Conservation (phyloP, 2,888 invertebrate genomes). For the Bimastos eiseni region DNA sequence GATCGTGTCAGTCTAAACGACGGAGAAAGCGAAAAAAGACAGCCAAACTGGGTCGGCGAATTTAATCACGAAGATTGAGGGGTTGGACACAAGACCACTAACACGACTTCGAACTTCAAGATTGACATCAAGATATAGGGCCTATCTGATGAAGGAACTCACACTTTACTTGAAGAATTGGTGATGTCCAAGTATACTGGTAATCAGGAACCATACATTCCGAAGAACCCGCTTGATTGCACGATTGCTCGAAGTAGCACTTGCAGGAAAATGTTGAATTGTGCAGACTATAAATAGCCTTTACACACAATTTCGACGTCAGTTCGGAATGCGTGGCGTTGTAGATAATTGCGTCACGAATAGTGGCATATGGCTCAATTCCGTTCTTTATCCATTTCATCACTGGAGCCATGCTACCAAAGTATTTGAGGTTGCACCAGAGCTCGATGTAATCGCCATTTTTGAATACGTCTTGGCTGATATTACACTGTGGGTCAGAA, state of each 20-base stretch:
- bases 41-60: too few species aligned
- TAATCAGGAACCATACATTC: background rate
- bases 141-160: background rate
- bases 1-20: too few species aligned
- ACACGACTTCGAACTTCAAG: too few species aligned
- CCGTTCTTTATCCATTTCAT: background rate
- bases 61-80: too few species aligned
- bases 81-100: too few species aligned
- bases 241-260: background rate
- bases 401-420: background rate
- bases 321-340: background rate
- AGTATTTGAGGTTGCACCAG: background rate
- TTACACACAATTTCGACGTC: background rate
- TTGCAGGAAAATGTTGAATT: background rate
- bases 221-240: background rate
- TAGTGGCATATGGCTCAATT: background rate
- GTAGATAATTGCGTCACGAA: background rate
- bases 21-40: too few species aligned
- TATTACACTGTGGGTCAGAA: background rate
- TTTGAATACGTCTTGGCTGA: background rate
- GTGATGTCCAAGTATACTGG: background rate
- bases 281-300: background rate
- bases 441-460: conserved; percentile 4
- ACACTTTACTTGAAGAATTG: background rate
- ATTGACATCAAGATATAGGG: background rate